These are phyloP conservation scores for Cossypha caffra DNA, from an alignment of 2,797 vertebrate genomes.

Conservation along the genomic window DNA sequence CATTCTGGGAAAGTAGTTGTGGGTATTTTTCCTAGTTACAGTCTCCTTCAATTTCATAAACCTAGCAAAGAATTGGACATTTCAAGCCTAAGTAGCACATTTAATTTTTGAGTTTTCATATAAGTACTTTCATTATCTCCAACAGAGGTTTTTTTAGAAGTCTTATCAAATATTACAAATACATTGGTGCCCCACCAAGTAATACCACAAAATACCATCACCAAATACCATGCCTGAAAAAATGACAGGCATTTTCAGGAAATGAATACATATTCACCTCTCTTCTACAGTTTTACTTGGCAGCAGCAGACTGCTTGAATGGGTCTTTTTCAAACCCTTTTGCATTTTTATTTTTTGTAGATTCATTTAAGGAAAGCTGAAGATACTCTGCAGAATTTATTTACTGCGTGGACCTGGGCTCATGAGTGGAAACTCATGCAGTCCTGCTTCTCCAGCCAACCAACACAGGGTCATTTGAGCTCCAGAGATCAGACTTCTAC, in stretches of 20 bases:
- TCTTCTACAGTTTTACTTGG: background rate
- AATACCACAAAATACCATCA: background rate
- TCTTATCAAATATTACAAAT: background rate
- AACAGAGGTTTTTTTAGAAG: background rate
- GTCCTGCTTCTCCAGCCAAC: background rate
- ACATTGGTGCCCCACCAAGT: background rate
- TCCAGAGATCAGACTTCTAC: background rate
- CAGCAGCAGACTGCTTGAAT: background rate
- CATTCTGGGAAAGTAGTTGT: background rate
- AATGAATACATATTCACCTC: background rate
- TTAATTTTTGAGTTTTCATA: background rate
- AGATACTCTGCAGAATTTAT: background rate
- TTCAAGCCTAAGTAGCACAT: background rate
- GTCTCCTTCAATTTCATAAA: background rate
- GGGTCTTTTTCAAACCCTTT: fast-evolving
- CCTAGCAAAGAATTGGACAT: background rate
- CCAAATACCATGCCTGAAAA: background rate
- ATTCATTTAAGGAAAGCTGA: background rate
- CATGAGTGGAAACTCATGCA: background rate
- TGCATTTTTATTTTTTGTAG: background rate
- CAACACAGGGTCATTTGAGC: background rate
- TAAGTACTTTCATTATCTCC: background rate
- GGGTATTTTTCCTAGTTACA: background rate
- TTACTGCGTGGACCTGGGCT: background rate
- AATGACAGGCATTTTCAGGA: background rate